These are phyloP conservation scores for Sphecodes monilicornis DNA, from an alignment of 2,888 invertebrate genomes.

Conservation along the genomic window DNA sequence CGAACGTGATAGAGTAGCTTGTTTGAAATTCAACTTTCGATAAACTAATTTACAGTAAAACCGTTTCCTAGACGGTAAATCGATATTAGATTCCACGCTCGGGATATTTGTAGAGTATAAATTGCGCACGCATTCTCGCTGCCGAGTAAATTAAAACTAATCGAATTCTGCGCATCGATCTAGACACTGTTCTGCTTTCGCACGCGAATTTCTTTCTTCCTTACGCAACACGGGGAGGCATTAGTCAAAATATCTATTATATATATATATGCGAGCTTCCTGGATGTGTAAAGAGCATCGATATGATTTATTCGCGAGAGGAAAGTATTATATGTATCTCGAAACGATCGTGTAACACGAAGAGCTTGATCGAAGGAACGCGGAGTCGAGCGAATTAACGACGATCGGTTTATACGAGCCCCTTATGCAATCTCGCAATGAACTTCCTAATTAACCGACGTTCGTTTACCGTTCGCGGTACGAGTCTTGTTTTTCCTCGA, in stretches of 20 bases:
- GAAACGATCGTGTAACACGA: background rate
- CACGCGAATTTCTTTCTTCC: background rate
- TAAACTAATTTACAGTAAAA: background rate
- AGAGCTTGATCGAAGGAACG: background rate
- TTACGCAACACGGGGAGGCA: background rate
- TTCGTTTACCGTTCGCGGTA: background rate
- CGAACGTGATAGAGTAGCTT: no score
- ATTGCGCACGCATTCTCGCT: background rate
- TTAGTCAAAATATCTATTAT: background rate
- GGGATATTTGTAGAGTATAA: background rate
- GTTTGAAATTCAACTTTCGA: background rate
- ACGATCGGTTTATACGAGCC: background rate
- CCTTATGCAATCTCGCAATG: constrained; percentile 7
- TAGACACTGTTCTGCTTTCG: background rate
- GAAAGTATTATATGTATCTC: constrained; percentile 4
- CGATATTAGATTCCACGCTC: background rate
- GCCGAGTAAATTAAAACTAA: background rate
- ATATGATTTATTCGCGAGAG: background rate
- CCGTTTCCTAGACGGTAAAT: background rate
- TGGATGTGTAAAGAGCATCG: background rate
- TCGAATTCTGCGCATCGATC: background rate
- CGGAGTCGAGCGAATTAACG: background rate
- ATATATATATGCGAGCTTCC: background rate
- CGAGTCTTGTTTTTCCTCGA: background rate
- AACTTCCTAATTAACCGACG: constrained; percentile 17